Base-by-base conservation (phyloP, 2,113 vertebrate genomes). In the Sturnus vulgaris region DNA sequence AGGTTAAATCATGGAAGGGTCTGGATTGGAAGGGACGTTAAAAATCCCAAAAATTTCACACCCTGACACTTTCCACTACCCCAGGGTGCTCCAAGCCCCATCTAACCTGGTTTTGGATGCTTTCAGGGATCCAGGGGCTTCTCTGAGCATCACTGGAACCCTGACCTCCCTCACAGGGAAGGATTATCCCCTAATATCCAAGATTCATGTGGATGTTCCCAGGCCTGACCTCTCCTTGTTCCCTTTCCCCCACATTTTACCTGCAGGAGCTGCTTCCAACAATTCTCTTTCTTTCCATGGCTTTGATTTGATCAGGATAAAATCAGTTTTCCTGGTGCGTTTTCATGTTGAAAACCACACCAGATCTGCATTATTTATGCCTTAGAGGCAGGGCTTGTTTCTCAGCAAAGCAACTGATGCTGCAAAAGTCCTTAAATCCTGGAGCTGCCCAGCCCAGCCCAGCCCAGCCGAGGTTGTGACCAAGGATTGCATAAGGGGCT, bases 151-250 rank as follows among this genome's bases (percentile, higher is more conserved):
- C 1, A 52, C 27, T 52, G 50, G 50, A 52, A 30, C 27, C 42
- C 37, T 65, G 0, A 2, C 16, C 31, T 9, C 52, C 27, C 53
- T 31, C 24, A 1, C 55, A 35, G 17, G 25, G 25, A 69, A 22
- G 25, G 11, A 23, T 49, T 63, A 25, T 15, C 1, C 44, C 49
- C 22, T 28, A 18, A 55, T 3, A 71, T n/a, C 33, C 5, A 17
- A 46, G 42, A 21, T 4, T 0, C 0, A 0, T 0, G 2, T 23
- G 33, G 57, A 42, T 0, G 0, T 13, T 47, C 40, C 35, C 28
- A 7, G 4, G 22, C n/a, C 49, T 3, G 3, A 52, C 18, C 17
- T 68, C n/a, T 63, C 17, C 46, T 39, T 40, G 17, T 25, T 68
- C 22, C 23, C 13, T 66, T 7, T 35, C 11, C 79, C 47, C 31